Conservation (phyloP, 2,113 vertebrate species). For the Phalacrocorax aristotelis region DNA sequence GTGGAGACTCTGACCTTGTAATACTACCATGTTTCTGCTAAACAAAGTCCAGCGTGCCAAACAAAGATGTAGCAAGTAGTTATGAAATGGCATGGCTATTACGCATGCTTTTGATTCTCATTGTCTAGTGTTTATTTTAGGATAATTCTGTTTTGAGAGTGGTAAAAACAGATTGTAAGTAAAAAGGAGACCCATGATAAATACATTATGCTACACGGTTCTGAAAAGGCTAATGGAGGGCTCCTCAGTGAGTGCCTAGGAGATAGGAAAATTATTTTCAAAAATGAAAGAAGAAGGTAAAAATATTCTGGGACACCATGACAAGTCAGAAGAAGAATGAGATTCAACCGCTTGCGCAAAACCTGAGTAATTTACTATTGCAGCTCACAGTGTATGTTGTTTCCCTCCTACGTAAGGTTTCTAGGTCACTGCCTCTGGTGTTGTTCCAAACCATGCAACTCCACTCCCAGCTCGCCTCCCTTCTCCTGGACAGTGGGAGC, state of each 20-base stretch:
- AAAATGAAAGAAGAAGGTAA: neutral
- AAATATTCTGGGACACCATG: neutral
- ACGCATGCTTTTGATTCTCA: constrained; percentile 33
- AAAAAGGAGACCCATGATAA: neutral
- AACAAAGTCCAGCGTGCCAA: constrained; percentile 36
- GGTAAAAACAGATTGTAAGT: constrained; percentile 26
- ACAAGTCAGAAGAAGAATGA: constrained; percentile 12
- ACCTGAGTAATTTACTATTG: neutral
- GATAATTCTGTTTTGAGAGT: constrained; percentile 26
- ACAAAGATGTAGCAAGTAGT: constrained; percentile 45
- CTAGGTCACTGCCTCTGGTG: neutral
- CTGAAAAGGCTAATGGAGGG: neutral
- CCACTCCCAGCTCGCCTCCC: neutral
- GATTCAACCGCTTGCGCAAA: constrained; percentile 34
- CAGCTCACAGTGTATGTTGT: neutral
- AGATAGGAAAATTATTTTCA: neutral
- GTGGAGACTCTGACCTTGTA: constrained; percentile 17
- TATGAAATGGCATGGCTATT: constrained; percentile 16
- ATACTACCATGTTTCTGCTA: constrained; percentile 38
- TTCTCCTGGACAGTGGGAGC: neutral
- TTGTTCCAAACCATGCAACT: neutral
- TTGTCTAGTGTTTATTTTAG: constrained; percentile 45
- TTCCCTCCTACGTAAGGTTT: constrained; percentile 10
- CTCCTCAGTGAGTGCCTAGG: neutral
- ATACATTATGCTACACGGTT: neutral